A percentile compares a stretch with the other conserved stretches of the same genome.
phyloP scores from a whole-genome alignment of 2,113 vertebrate genomes.

The Sminthopsis crassicaudata region DNA sequence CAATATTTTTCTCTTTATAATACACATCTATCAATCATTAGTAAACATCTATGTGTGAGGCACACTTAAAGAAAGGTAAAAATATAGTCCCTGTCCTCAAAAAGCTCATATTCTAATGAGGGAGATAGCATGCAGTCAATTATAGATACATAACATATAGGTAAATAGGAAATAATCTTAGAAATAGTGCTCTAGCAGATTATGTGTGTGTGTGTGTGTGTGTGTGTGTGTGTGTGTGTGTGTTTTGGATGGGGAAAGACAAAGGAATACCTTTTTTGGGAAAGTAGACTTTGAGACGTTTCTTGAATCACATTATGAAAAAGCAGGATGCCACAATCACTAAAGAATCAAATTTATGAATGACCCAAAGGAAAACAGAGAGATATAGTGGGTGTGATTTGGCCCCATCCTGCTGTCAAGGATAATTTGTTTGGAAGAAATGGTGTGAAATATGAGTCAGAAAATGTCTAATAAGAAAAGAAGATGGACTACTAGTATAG shows the following conservation, averaged over 20 bases:
- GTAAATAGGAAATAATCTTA: not conserved
- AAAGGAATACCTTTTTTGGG: not conserved
- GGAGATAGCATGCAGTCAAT: not conserved
- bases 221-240: not conserved
- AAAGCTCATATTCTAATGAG: not conserved
- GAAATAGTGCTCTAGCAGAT: not conserved
- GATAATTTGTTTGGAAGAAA: not conserved
- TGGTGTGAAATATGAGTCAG: not conserved
- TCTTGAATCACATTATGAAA: not conserved
- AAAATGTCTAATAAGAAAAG: not conserved
- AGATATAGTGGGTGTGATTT: not conserved
- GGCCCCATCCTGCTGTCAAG: not conserved
- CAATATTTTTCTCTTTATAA: not conserved
- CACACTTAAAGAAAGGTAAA: not conserved
- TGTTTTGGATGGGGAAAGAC: not conserved
- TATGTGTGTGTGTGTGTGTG: not conserved
- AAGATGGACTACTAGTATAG: not conserved
- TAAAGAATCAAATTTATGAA: not conserved
- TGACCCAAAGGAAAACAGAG: not conserved
- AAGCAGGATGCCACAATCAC: not conserved
- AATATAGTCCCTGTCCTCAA: not conserved
- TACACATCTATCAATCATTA: not conserved
- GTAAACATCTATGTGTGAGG: not conserved
- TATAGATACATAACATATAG: not conserved
- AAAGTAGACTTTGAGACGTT: not conserved